Base-by-base conservation (phyloP, 1,140 invertebrate species). In the Drosophila trapezifrons region DNA sequence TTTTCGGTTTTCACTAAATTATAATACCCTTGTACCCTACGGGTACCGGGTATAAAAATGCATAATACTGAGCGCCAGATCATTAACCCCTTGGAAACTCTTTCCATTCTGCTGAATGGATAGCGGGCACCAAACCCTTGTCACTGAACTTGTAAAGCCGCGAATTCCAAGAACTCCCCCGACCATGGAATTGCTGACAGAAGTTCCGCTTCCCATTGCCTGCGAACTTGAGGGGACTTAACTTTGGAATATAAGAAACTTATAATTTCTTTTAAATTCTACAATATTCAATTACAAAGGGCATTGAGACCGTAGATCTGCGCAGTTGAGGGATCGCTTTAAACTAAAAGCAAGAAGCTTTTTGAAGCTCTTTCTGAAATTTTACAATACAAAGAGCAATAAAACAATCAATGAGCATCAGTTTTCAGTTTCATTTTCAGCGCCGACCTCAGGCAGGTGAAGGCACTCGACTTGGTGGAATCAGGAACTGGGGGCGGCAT, bases 71-170 rank as follows among this genome's bases (percentile, higher is more conserved):
- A 35, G 43, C 25, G 20, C 27, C 62, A 74, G 76, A 57, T 29
- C 76, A 63, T 63, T 79, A 79, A 79, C 62, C 62, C 52, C 20
- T 52, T 20, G n/a, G 5, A 37, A 22, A 22, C 32, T 60, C 29
- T 51, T 35, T 45, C n/a, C n/a, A n/a, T n/a, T 47, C 27, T 58
- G 58, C 66, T 72, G 59, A 78, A 77, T 37, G 66, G 35, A 13
- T 57, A 52, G 49, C 40, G 25, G 29, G 25, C 22, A 27, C 22
- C 32, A 51, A 49, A 46, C 8, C 47, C 22, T 80, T 80, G 77
- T 80, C 77, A 80, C 79, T 80, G 77, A 80, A 80, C 77, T 80
- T 80, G 67, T 51, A 51, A 38, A 46, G 17, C 20, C 10, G 22
- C 8, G 7, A 45, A 55, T 79, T 79, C 77, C 49, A 35, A 46